Base-by-base conservation (phyloP, 2,797 vertebrate genomes). In the Leptodactylus fallax region DNA sequence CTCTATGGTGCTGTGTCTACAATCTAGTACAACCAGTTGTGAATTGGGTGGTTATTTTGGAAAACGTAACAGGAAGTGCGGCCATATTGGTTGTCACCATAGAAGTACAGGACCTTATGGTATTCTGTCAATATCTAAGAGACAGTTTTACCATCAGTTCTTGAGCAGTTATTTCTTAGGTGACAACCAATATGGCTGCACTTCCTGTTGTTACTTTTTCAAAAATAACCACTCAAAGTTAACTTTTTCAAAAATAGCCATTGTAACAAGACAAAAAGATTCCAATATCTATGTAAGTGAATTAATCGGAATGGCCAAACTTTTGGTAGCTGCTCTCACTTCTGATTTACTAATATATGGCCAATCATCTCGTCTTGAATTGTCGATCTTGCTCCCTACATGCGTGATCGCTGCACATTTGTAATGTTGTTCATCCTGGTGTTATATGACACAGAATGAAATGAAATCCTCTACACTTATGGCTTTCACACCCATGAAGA, bases 381-480 rank as follows among this genome's bases (percentile, higher is more conserved):
- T 51, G 36, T 53, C 47, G 8, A 16, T 21, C 9, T n/a, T 47
- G 69, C 9, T 77, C 47, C 74, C 12, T n/a, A 23, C 19, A 2
- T 77, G 47, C n/a, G 6, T 77, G 21, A 77, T 77, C 14, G 12
- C 13, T 11, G 45, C 72, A 51, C 47, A 76, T 51, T 51, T 76
- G 21, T 51, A 23, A 51, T 49, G 72, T 14, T 1, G n/a, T 49
- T 45, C 16, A 21, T 74, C 36, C 10, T n/a, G 47, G 72, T 76
- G 72, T 76, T 76, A 8, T 14, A 77, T 77, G 74, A 77, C 74
- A 72, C 36, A 51, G 74, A 77, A 77, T 77, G 47, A 77, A 51
- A 77, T 77, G 11, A 49, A 51, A 77, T 77, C 74, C 74, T 23
- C n/a, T n/a, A 77, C 47, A 51, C 74, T 51, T 53, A 77, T 77